Conservation (phyloP, 2,888 invertebrate species). For the Ditula angustiorana region DNA sequence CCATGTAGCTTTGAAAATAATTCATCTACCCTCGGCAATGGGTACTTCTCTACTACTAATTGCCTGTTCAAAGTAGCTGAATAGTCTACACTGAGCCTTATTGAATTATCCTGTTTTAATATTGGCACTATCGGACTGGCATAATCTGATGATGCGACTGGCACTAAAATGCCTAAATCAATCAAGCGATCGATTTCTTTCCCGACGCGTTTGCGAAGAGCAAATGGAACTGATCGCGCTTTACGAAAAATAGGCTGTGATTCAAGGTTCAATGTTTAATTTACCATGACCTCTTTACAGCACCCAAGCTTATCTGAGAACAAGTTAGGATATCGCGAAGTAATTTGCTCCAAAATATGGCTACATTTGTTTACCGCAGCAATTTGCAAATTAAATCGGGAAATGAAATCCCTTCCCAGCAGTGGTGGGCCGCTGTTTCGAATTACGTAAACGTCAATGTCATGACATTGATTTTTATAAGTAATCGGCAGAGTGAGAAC, state of each 20-base stretch:
- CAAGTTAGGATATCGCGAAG: not conserved
- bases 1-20: not conserved
- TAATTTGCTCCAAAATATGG: not conserved
- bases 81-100: not conserved
- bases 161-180: slow-evolving; percentile 2
- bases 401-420: slow-evolving; percentile 4
- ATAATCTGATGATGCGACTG: slow-evolving; percentile 1
- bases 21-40: not conserved
- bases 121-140: not conserved
- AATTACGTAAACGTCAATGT: not conserved
- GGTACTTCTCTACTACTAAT: not conserved
- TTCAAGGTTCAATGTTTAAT: not conserved
- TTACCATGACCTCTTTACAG: not conserved
- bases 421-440: not conserved
- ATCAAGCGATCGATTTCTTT: slow-evolving; percentile 8
- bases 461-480: too few relatives aligned
- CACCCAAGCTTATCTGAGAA: not conserved
- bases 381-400: not conserved
- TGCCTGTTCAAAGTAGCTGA: not conserved
- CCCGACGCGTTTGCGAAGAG: not conserved
- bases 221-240: not conserved
- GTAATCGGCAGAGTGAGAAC: too few relatives aligned
- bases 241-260: slow-evolving; percentile 8
- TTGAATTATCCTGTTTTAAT: not conserved
- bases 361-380: not conserved